Evolutionary conservation across 2,113 vertebrate genomes (phyloP), one percentile per base, ranked within the genome.

Genomic region (Nettapus auritus): DNA sequence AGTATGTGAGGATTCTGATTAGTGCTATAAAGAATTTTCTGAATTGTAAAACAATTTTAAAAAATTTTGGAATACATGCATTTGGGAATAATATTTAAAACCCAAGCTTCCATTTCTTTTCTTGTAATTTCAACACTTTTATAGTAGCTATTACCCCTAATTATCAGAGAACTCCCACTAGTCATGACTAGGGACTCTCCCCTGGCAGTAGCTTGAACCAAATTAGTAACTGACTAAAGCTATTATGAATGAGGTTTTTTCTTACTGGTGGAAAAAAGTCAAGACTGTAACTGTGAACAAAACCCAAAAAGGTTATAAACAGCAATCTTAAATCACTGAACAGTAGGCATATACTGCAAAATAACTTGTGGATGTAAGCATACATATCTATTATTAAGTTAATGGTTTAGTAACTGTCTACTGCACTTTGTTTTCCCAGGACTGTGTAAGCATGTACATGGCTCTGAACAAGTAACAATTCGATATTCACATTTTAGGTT

Each of bases 61-160:
- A 76, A 42, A n/a, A 4, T 3, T 67, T 59, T 77, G n/a, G 25
- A 90, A 34, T 6, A 3, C 34, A 64, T 10, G 2, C 46, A 59
- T 59, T 42, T 44, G 42, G 63, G 63, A 94, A 50, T 25, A 52
- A 23, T n/a, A 68, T 79, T 84, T 89, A 62, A 88, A 93, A 69
- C 11, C 3, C 21, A 78, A 53, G 26, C 33, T 70, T 88, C 52
- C 36, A 42, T 77, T 74, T 83, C 59, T 74, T 1, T 55, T 86
- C 40, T 53, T 70, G 25, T 42, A 40, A 84, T 88, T 94, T 83
- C 46, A 81, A 59, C 11, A 52, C 21, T 84, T 84, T 38, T 71
- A 71, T n/a, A n/a, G 29, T n/a, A 83, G 40, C n/a, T 86, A 79
- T 86, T 69, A 88, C 92, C 38, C 86, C 53, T 84, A 93, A 90